Conservation (phyloP, 2,113 vertebrate genomes). For the Hippoglossus stenolepis region DNA sequence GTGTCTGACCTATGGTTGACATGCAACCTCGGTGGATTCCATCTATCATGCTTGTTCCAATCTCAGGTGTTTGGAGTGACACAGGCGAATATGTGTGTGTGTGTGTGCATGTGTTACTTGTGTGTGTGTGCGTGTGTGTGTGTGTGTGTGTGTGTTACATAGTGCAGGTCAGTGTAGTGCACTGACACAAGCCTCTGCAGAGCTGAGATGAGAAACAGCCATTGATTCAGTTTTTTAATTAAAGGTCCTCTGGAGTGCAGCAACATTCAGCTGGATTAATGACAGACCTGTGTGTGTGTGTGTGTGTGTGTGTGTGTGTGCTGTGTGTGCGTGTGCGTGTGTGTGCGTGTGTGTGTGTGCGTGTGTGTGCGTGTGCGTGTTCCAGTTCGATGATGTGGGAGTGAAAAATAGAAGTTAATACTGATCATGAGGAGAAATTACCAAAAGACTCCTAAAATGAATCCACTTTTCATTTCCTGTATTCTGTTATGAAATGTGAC, state of each 20-base stretch:
- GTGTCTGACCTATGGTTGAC: constrained; percentile 47
- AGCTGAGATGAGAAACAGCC: constrained; percentile 23
- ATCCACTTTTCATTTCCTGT: no score
- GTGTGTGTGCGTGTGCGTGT: no score
- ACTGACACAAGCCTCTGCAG: constrained; percentile 21
- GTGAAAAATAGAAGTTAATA: no score
- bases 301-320: background rate
- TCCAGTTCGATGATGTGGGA: background rate
- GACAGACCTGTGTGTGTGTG: constrained; percentile 9
- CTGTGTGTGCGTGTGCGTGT: background rate
- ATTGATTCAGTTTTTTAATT: constrained; percentile 61
- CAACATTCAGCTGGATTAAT: constrained; percentile 22
- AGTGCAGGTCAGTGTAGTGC: constrained; percentile 24
- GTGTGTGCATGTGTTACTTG: background rate
- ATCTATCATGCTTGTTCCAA: constrained; percentile 34
- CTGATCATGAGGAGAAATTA: no score
- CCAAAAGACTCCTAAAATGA: no score
- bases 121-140: background rate
- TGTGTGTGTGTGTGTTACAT: no score
- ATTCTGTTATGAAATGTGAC: no score
- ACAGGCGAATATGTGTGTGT: background rate
- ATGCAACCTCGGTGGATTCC: background rate
- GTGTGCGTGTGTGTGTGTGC: background rate
- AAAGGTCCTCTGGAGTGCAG: constrained; percentile 37
- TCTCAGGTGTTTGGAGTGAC: constrained; percentile 21